Evolutionary conservation across 2,113 vertebrate genomes (phyloP), one percentile per base, ranked within the genome.

Genomic region (Rhynchopsitta pachyrhyncha): DNA sequence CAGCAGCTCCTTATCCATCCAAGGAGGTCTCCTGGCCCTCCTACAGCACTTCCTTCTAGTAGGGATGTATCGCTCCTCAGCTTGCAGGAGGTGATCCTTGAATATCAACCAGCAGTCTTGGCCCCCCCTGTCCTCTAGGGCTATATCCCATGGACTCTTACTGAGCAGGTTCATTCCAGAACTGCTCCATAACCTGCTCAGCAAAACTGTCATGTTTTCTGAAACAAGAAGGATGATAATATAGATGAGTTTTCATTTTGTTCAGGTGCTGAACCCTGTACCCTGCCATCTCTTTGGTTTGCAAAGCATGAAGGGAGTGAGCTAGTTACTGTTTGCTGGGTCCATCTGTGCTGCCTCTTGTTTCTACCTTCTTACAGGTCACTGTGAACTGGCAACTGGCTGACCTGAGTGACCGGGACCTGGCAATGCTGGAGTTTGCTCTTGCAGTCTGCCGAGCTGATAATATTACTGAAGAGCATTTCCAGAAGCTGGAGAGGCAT

Each of bases 401-500:
- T 4, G 98, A 98, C 8, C 94, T 99, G 73, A 91, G 92, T 6
- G 90, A 95, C 29, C 93, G 97, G 33, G 98, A 99, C 53, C 95
- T 88, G 25, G 98, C 98, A 49, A 98, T 99, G 98, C 93, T 99
- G 86, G 98, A 99, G 83, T 99, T 99, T 82, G 98, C 98, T 7
- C 92, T 99, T 92, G 97, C 98, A 0, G 80, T 99, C 84, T 98
- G 98, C 85, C 97, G 93, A 44, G 95, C 97, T 7, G 98, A 99
- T 33, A 98, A 97, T 57, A 97, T 99, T 88, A 98, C 98, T 6
- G 98, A 99, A 15, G 88, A 98, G 82, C 98, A 98, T 77, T 98
- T 99, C 71, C 93, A 86, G 91, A 94, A 98, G 46, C 94, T 99
- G 55, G 97, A 98, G 92, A 94, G 95, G 22, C 98, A 98, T 1